Base-by-base conservation (phyloP, 2,113 vertebrate species). In the Engystomops pustulosus region DNA sequence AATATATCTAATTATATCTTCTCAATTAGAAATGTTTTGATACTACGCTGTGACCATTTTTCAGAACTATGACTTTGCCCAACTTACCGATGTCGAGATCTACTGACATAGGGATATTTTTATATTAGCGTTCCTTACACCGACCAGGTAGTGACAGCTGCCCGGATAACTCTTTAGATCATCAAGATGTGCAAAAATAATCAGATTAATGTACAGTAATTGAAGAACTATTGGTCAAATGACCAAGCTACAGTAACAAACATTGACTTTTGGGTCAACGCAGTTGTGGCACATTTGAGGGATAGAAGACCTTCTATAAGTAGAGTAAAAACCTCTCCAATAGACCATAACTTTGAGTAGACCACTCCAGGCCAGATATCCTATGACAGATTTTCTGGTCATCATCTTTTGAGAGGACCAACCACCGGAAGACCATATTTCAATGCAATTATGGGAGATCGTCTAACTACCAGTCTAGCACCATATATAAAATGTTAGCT, bases 281-380 rank as follows among this genome's bases (percentile, higher is more conserved):
- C 45, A 65, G 62, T 36, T 58, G 34, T 58, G 25, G 83, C 83
- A 79, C 65, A 84, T 84, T 79, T 84, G 6, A 79, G 72, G 45
- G 75, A 84, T 69, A 75, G n/a, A 62, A 27, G 38, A 25, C 34
- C 25, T 60, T 55, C 17, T 27, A 32, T 6, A 62, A 77, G 38
- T 62, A 38, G 2, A 27, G 18, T 41, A 8, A 41, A n/a, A 41
- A 41, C 38, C 38, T 41, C 38, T 41, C 8, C 8, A 8, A 41
- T 41, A 41, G 8, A 41, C 38, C n/a, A n/a, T n/a, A n/a, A n/a
- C n/a, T n/a, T n/a, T n/a, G n/a, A n/a, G n/a, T n/a, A n/a, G n/a
- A n/a, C n/a, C n/a, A n/a, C n/a, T n/a, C n/a, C n/a, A n/a, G n/a
- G n/a, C n/a, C n/a, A n/a, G n/a, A n/a, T n/a, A n/a, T n/a, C n/a